Evolutionary conservation across 2,888 invertebrate species (phyloP), one percentile per base, ranked within the genome.

Genomic region (Drosophila emarginata): DNA sequence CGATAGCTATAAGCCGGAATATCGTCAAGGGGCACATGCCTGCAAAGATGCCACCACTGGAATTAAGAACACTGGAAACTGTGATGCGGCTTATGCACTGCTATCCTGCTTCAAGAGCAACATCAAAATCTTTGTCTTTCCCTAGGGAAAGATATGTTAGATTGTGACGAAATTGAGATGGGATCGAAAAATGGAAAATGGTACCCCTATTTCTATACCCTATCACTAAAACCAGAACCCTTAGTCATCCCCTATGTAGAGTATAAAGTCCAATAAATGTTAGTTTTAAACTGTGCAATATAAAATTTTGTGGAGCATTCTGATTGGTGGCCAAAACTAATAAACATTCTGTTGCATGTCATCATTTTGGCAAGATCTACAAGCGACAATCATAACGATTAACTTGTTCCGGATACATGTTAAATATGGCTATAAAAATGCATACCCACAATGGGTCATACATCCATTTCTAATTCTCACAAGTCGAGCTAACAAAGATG

Each of bases 41-140:
- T 92, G 92, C 70, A 91, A 91, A 61, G 84, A 90, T 64, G 60
- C 85, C 4, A 88, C 86, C 0, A 74, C 67, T 2, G 91, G 91
- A 12, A 80, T 91, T n/a, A 92, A 91, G 65, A 91, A 92, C 11
- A 67, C 67, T 1, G 74, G 74, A 59, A 77, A 87, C 51, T 92
- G 91, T 60, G 92, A 92, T 39, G 88, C 90, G 0, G 86, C 91
- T 0, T 80, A 86, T 62, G 78, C 87, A 0, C 52, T 91, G 15
- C 71, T 91, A 18, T 79, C 67, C 52, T 92, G 92, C 14, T 65
- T 91, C 0, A 75, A 72, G 36, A 65, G 36, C 4, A 81, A 87
- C 59, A 90, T 91, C 40, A 81, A 86, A 0, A 67, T 74, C 40
- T 91, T 91, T 64, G 54, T 90, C 12, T 91, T 91, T 70, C 91